These are phyloP conservation scores for Bombyx mori DNA, from an alignment of 1,140 invertebrate species.

Conservation along the genomic window DNA sequence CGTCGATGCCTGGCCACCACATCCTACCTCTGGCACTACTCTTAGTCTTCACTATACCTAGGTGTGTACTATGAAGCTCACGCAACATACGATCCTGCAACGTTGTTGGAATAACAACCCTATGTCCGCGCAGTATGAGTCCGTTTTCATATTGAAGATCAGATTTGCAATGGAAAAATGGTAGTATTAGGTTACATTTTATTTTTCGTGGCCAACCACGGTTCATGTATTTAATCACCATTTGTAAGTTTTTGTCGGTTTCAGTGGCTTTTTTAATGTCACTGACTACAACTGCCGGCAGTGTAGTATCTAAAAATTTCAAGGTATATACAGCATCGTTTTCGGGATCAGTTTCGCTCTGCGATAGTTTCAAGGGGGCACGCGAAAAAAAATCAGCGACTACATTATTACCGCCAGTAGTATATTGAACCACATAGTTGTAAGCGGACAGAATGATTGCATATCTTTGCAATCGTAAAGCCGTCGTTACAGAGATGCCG, in stretches of 20 bases:
- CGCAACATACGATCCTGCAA: constrained; percentile 15
- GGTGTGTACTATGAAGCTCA: constrained; percentile 25
- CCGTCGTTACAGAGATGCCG: constrained; percentile 17
- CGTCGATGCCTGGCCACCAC: constrained; percentile 49
- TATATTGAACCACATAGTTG: constrained; percentile 23
- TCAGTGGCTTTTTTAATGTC: no score
- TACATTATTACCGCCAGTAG: constrained; percentile 16
- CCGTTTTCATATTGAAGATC: no score
- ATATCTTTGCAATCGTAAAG: constrained; percentile 21
- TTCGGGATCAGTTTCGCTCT: no score
- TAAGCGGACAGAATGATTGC: constrained; percentile 25
- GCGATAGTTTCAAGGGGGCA: constrained; percentile 10
- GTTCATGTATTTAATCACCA: no score
- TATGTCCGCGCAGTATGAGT: constrained; percentile 25
- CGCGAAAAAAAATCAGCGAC: constrained; percentile 25
- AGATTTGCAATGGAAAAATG: no score
- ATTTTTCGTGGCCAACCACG: no score
- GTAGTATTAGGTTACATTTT: no score
- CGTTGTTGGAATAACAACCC: constrained; percentile 21
- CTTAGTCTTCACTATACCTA: constrained; percentile 26
- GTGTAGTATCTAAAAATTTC: no score
- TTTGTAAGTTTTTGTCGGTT: no score
- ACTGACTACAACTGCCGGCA: no score
- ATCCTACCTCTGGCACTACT: constrained; percentile 34
- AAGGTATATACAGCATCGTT: no score